These are phyloP conservation scores for Parauchenoglanis punctatus DNA, from an alignment of 2,797 vertebrate genomes.

Conservation along the genomic window DNA sequence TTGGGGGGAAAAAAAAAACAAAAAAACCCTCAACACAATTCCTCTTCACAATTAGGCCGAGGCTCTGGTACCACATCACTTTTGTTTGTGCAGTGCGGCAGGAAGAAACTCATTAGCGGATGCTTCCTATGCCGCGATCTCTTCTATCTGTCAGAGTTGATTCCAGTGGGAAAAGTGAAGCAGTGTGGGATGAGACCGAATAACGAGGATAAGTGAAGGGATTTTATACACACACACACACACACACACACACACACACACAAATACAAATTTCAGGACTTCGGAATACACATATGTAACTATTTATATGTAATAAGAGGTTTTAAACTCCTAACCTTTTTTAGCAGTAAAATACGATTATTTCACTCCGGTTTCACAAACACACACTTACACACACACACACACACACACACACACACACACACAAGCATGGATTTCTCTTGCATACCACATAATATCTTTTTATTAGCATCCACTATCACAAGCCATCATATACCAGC, in stretches of 20 bases:
- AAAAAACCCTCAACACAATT: not conserved
- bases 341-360: no score
- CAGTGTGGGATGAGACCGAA: constrained; percentile 4
- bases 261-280: not conserved
- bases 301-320: not conserved
- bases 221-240: not conserved
- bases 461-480: not conserved
- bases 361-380: no score
- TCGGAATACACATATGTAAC: not conserved
- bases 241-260: not conserved
- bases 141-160: constrained; percentile 21
- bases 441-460: not conserved
- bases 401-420: not conserved
- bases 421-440: not conserved
- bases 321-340: not conserved
- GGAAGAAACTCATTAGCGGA: constrained; percentile 43
- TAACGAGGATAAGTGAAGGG: constrained; percentile 5
- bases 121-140: constrained; percentile 6
- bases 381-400: not conserved
- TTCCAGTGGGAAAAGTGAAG: constrained; percentile 33
- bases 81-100: constrained; percentile 29
- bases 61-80: constrained; percentile 20
- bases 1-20: not conserved
- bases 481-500: not conserved
- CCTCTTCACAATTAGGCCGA: constrained; percentile 27